Percentiles rank a stretch among this genome's conserved stretches.
Evolutionary conservation across 2,113 vertebrate genomes (phyloP).

Genomic region (Plecturocebus donacophilus): DNA sequence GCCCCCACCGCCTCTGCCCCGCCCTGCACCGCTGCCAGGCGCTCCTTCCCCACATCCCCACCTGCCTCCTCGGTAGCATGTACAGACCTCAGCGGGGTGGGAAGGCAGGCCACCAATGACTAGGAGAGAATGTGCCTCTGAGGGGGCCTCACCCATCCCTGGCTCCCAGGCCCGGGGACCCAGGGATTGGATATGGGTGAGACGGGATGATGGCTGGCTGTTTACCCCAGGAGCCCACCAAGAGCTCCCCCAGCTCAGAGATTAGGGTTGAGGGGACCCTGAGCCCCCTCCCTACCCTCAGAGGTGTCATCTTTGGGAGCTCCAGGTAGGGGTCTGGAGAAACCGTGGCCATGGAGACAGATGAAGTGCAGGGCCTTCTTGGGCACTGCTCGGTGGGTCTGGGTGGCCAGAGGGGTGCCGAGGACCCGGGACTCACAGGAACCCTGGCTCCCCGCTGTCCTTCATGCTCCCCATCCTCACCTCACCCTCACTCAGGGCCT

Average conservation of each 20-base stretch:
- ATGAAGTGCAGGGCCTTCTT: neutral
- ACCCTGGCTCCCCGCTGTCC: constrained; percentile 67
- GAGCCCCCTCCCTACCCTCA: neutral
- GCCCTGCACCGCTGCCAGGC: constrained; percentile 82
- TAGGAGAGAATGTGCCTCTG: constrained; percentile 63
- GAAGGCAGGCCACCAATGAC: constrained; percentile 45
- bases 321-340: neutral
- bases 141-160: constrained; percentile 59
- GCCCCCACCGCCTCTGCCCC: constrained; percentile 73
- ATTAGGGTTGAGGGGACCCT: neutral
- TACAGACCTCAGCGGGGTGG: constrained; percentile 82
- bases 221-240: neutral
- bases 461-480: constrained; percentile 9
- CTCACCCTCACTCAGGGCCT: neutral
- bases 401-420: constrained; percentile 46
- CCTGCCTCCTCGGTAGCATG: constrained; percentile 84
- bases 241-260: neutral
- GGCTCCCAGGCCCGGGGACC: neutral
- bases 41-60: constrained; percentile 72
- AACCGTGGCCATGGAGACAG: neutral
- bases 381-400: neutral
- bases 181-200: neutral
- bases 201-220: neutral
- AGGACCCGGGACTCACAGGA: constrained; percentile 78
- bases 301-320: neutral